phyloP scores from a whole-genome alignment of 2,797 vertebrate genomes.

The Smutsia temminckii region DNA sequence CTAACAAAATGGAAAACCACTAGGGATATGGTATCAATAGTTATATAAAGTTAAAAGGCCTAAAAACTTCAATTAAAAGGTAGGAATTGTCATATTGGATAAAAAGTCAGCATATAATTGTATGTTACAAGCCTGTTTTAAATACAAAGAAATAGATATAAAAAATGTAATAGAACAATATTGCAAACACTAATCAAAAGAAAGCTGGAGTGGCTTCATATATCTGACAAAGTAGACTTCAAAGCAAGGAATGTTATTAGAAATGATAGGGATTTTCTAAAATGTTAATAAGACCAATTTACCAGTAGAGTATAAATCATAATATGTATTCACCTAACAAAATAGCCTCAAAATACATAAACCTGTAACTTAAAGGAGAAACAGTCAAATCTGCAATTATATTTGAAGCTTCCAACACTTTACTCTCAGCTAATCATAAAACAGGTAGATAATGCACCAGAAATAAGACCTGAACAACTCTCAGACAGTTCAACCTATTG shows the following conservation, averaged over 20 bases:
- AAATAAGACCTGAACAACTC: not conserved
- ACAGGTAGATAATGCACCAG: not conserved
- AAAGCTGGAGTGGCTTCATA: not conserved
- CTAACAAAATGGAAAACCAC: not conserved
- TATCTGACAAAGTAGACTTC: not conserved
- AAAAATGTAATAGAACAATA: not conserved
- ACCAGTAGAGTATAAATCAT: not conserved
- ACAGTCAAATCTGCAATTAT: not conserved
- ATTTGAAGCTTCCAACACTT: not conserved
- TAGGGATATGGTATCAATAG: not conserved
- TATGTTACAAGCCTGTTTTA: not conserved
- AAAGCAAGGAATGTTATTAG: not conserved
- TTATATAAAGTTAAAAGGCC: not conserved
- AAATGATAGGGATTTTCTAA: not conserved
- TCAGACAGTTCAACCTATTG: not conserved
- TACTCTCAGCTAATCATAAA: not conserved
- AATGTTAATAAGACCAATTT: not conserved
- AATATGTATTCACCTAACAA: not conserved
- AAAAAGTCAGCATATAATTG: not conserved
- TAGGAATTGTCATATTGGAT: not conserved
- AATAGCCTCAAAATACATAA: not conserved
- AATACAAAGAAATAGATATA: not conserved
- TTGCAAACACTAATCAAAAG: not conserved
- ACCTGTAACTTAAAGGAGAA: not conserved
- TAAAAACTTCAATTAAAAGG: not conserved